These are phyloP conservation scores for Coelinius sp. DNA, from an alignment of 2,888 invertebrate species.

Conservation along the genomic window DNA sequence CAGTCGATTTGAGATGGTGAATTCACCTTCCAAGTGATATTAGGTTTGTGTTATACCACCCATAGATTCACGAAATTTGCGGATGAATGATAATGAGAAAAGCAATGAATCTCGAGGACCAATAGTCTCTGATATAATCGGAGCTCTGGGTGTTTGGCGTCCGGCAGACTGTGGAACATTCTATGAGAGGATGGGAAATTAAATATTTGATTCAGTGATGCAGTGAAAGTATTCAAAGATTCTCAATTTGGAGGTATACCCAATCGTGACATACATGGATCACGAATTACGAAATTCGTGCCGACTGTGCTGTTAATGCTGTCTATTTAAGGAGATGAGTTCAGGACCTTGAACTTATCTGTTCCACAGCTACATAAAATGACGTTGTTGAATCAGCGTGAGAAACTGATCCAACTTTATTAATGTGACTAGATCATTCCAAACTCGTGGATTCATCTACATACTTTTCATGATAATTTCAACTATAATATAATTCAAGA, in stretches of 20 bases:
- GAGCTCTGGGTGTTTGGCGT: background rate
- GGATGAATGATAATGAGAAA: constrained; percentile 12
- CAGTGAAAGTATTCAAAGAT: background rate
- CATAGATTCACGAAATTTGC: background rate
- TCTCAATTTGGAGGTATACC: background rate
- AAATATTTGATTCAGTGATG: background rate
- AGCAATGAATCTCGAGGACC: background rate
- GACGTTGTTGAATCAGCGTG: background rate
- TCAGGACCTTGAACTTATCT: background rate
- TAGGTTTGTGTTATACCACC: background rate
- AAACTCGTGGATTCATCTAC: too few relatives aligned
- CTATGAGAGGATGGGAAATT: background rate
- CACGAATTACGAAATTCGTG: constrained; percentile 19
- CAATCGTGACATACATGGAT: background rate
- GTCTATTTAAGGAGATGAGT: background rate
- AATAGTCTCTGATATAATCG: background rate
- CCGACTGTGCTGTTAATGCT: background rate
- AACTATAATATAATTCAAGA: too few relatives aligned
- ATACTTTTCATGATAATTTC: too few relatives aligned
- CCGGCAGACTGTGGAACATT: background rate
- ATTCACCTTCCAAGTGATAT: constrained; percentile 9
- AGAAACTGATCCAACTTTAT: background rate
- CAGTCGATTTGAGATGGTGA: constrained; percentile 28
- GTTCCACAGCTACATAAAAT: background rate
- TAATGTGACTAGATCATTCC: background rate